phyloP scores from a whole-genome alignment of 2,113 vertebrate species.

The Varanus salvator region DNA sequence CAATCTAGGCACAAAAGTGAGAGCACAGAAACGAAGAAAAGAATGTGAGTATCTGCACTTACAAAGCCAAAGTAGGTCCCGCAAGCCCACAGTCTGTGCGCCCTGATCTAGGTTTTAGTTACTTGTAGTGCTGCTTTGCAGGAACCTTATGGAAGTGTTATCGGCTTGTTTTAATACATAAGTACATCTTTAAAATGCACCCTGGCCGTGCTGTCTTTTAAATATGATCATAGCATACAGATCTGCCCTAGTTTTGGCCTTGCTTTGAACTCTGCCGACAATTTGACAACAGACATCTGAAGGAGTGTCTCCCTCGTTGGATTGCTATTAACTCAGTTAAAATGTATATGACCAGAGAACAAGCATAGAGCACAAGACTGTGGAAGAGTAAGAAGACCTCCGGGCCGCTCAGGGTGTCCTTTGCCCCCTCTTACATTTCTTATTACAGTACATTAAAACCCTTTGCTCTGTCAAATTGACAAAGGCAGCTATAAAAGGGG shows the following conservation, averaged over 20 bases:
- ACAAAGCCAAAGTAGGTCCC: neutral
- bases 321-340: conserved; percentile 41
- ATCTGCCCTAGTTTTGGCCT: conserved; percentile 34
- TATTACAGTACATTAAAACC: conserved; percentile 71
- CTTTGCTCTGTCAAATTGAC: conserved; percentile 72
- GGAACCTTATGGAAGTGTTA: conserved; percentile 15
- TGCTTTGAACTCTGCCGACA: conserved; percentile 25
- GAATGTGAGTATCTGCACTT: no score
- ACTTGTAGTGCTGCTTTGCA: neutral
- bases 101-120: neutral
- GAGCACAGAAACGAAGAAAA: no score
- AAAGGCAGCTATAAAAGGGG: conserved; percentile 71
- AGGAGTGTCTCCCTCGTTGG: conserved; percentile 30
- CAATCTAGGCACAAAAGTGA: no score
- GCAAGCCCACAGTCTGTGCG: neutral
- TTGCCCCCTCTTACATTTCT: conserved; percentile 68
- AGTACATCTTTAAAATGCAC: neutral
- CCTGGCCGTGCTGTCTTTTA: neutral
- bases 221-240: conserved; percentile 35
- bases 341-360: conserved; percentile 37
- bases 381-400: conserved; percentile 53
- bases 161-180: neutral
- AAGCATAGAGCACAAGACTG: conserved; percentile 39
- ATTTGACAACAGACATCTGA: conserved; percentile 54
- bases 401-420: conserved; percentile 63